These are phyloP conservation scores for Agapostemon virescens DNA, from an alignment of 2,888 invertebrate species.

Conservation along the genomic window DNA sequence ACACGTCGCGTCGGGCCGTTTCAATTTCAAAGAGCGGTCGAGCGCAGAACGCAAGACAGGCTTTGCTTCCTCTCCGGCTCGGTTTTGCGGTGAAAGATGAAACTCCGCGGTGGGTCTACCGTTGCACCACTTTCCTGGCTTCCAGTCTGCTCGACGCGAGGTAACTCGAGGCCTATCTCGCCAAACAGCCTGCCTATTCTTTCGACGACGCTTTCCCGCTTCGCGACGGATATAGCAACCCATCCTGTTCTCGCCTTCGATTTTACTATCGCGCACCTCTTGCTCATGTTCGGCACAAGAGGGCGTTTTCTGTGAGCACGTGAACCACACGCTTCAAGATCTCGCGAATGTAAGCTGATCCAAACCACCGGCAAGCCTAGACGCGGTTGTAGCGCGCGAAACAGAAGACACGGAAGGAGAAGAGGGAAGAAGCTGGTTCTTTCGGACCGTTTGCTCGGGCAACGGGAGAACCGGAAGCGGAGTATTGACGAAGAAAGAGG, in stretches of 20 bases:
- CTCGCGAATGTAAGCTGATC: background rate
- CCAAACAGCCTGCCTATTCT: conserved; percentile 25
- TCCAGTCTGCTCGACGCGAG: conserved; percentile 51
- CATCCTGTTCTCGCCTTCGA: background rate
- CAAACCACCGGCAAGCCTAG: background rate
- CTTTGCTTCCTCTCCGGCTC: conserved; percentile 62
- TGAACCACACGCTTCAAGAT: no score
- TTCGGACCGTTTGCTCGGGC: background rate
- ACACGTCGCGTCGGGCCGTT: background rate
- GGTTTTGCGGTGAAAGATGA: conserved; percentile 70
- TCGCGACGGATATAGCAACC: background rate
- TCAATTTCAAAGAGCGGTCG: conserved; percentile 51
- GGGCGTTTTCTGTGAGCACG: no score
- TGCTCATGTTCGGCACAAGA: no score
- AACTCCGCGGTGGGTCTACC: conserved; percentile 59
- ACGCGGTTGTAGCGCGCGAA: background rate
- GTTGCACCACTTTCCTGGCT: conserved; percentile 65
- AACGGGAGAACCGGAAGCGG: background rate
- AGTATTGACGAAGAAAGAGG: no score
- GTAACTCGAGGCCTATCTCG: conserved; percentile 57
- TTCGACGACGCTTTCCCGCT: background rate
- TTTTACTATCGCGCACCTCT: background rate
- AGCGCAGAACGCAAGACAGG: conserved; percentile 39
- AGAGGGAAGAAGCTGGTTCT: no score
- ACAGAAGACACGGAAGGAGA: no score